phyloP scores from a whole-genome alignment of 2,113 vertebrate genomes.

The Spilogale gracilis region DNA sequence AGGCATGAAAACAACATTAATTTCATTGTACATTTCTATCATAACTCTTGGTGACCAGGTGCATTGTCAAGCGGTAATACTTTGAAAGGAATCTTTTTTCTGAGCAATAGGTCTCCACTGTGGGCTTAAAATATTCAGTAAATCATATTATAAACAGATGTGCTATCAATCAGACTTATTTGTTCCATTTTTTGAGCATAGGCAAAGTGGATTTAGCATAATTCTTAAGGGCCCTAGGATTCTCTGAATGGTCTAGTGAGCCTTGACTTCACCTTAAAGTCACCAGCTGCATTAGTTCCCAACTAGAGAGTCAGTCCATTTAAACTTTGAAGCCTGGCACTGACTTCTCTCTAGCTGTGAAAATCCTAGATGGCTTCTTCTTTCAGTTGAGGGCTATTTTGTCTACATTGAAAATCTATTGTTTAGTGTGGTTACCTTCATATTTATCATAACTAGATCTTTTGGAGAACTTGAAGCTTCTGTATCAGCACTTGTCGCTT shows the following conservation, averaged over 20 bases:
- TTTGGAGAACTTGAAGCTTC: background rate
- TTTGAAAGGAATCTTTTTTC: background rate
- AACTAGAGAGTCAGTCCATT: background rate
- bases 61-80: background rate
- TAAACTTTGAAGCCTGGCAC: background rate
- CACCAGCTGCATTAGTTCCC: background rate
- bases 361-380: background rate
- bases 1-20: background rate
- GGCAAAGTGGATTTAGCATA: background rate
- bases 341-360: background rate
- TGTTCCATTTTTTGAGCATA: background rate
- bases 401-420: background rate
- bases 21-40: background rate
- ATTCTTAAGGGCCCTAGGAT: background rate
- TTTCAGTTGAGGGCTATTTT: background rate
- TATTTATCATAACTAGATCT: background rate
- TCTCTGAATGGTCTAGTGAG: background rate
- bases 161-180: background rate
- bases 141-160: background rate
- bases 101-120: background rate
- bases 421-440: background rate
- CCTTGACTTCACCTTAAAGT: background rate
- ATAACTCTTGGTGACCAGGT: background rate
- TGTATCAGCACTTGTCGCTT: background rate
- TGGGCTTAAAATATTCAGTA: background rate